Evolutionary conservation across 2,113 vertebrate species (phyloP).

Genomic region (Excalfactoria chinensis): DNA sequence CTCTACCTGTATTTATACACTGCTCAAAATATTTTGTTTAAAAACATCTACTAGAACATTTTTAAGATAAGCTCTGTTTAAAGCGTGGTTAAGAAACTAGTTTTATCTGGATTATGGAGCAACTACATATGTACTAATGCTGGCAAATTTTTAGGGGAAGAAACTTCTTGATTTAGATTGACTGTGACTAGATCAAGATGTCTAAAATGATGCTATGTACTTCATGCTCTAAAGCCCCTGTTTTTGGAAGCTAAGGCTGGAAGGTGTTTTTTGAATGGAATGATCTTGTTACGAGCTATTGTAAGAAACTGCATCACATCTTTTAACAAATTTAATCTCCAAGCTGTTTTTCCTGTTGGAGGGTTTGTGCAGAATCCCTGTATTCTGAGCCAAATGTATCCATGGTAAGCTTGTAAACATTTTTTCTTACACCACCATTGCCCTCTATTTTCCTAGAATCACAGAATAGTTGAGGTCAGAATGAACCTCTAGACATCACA

Average conservation of each 20-base stretch:
- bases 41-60: neutral
- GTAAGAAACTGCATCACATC: neutral
- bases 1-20: neutral
- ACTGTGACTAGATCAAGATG: neutral
- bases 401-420: neutral
- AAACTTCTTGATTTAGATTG: neutral
- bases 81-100: neutral
- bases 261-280: neutral
- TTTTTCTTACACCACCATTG: fast-evolving
- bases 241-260: neutral
- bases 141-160: neutral
- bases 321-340: neutral
- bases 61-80: neutral
- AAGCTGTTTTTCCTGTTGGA: neutral
- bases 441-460: neutral
- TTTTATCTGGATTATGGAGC: neutral
- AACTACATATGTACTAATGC: neutral
- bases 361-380: neutral
- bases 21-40: neutral
- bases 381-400: neutral
- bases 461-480: neutral
- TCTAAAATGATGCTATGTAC: neutral
- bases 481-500: neutral
- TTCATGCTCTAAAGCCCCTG: neutral
- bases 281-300: neutral